Conservation (phyloP, 2,113 vertebrate species). For the Irena cyanogastra region DNA sequence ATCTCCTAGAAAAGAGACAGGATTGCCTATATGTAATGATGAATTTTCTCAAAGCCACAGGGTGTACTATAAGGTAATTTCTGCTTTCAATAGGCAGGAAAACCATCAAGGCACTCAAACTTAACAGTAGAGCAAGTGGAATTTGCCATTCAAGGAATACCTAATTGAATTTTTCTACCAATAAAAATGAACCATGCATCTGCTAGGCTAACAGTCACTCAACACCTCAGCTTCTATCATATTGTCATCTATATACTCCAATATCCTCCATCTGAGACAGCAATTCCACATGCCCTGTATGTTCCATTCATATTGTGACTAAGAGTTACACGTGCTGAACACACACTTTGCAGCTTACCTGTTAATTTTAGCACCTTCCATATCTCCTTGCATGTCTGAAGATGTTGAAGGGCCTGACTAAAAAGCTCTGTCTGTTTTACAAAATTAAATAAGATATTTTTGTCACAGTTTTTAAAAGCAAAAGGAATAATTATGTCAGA, state of each 20-base stretch:
- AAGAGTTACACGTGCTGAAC: neutral
- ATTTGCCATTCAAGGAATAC: neutral
- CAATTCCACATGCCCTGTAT: neutral
- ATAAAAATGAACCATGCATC: neutral
- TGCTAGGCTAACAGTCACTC: neutral
- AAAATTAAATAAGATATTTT: conserved; percentile 3
- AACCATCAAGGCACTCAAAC: neutral
- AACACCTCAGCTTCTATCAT: neutral
- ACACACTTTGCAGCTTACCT: conserved; percentile 69
- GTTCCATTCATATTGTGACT: neutral
- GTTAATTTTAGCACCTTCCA: conserved; percentile 83
- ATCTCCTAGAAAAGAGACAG: conserved; percentile 69
- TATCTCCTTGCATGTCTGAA: conserved; percentile 80
- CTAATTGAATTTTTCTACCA: neutral
- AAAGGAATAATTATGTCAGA: neutral
- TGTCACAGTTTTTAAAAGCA: conserved; percentile 2
- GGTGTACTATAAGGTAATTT: neutral
- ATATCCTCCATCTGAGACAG: neutral
- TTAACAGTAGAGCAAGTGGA: neutral
- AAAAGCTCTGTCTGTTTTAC: conserved; percentile 73
- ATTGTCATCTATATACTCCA: neutral
- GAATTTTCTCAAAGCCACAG: neutral
- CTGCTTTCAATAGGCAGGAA: neutral
- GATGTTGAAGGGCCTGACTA: conserved; percentile 77
- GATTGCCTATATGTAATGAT: neutral